Evolutionary conservation across 2,113 vertebrate species (phyloP), one percentile per base, ranked within the genome.

Genomic region (Danio rerio): DNA sequence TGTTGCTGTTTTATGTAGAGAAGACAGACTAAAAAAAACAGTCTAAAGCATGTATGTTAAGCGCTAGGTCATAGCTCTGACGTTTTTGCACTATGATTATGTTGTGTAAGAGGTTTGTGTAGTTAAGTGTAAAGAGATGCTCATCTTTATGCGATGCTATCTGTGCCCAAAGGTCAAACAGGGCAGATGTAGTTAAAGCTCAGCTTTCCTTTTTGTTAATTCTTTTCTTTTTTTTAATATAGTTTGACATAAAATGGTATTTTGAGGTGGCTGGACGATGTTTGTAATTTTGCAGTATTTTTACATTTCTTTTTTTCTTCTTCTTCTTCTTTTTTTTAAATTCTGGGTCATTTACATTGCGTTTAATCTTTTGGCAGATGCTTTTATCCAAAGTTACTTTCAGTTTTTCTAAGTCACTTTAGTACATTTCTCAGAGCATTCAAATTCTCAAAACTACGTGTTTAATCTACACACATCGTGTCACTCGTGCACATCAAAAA

Each of bases 51-150:
- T 77, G 43, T 49, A 10, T 49, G 43, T 9, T 50, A 47, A 77
- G n/a, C 9, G 2, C 58, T 50, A 77, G 74, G 13, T 55, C 7
- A 73, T 73, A 49, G 15, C 7, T 53, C 5, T 61, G 12, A 16
- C 9, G 8, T 50, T 65, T 52, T 78, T 65, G 6, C 59, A 8
- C 43, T 52, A 65, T 50, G 31, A 52, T 40, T 52, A 5, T 63
- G 75, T 65, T 78, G 45, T 20, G 59, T 78, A 62, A 77, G 56
- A 77, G 18, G 55, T 45, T n/a, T 52, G 75, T 65, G 45, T 78
- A 78, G 20, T 65, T 78, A 78, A 50, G 75, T 65, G 59, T 50
- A 65, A 78, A 78, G 75, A 78, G 62, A 78, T 78, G 76, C 62
- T 66, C 76, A 78, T 78, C 42, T 75, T 10, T 50, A 40, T 78